Evolutionary conservation across 2,888 invertebrate species (phyloP), one percentile per base, ranked within the genome.

Genomic region (Brassicogethes aeneus): DNA sequence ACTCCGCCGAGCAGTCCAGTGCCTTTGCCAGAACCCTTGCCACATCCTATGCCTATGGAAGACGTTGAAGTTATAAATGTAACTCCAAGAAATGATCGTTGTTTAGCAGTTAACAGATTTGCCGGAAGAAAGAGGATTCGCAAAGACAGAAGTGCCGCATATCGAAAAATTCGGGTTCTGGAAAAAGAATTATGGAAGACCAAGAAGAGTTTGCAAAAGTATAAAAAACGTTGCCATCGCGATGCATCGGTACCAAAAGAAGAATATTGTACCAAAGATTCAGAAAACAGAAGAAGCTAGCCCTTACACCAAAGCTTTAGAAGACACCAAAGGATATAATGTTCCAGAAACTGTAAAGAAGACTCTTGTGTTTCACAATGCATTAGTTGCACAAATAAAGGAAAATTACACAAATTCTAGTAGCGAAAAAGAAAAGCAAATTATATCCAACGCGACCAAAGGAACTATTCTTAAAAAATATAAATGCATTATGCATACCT

Each of bases 351-450:
- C 23, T 7, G 23, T 23, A 23, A 23, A 23, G 10, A 23, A 23
- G 23, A 23, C 23, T 23, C 23, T 23, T 23, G 23, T 23, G 23
- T 23, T 23, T 23, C 23, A 23, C 10, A 23, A 23, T 23, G 23
- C 23, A 23, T 23, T 23, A 23, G 23, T 23, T 5, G 23, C 23
- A 23, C 23, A 23, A 10, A 23, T 23, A 23, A 23, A 23, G 10
- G 23, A 23, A 23, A 23, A 23, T 23, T 23, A 23, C 10, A 33
- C 5, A 13, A 33, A 33, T 33, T 33, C 33, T 10, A 33, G n/a
- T n/a, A 33, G 14, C n/a, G 14, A 13, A n/a, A 13, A 33, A 13
- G 33, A 33, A 33, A 33, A 13, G 14, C 33, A 33, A 33, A 13
- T 36, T 7, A 23, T 23, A 23, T 23, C 23, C 10, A 23, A 23